phyloP scores from a whole-genome alignment of 2,113 vertebrate genomes.

The Aptenodytes forsteri region DNA sequence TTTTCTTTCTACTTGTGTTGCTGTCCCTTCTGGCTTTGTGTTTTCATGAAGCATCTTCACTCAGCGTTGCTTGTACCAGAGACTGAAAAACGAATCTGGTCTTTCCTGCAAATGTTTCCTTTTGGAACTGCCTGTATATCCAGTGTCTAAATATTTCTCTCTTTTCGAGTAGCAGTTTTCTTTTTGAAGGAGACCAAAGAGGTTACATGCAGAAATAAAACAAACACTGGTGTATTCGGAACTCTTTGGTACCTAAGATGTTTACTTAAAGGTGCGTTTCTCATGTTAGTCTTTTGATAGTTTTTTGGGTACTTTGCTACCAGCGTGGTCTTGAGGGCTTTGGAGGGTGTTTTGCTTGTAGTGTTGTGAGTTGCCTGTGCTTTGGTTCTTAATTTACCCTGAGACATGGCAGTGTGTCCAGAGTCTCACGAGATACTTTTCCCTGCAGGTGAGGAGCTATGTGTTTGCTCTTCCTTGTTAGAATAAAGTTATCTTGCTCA shows the following conservation, averaged over 20 bases:
- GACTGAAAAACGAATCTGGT: not conserved
- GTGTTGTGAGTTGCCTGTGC: not conserved
- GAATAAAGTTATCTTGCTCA: too few relatives aligned
- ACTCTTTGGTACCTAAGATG: not conserved
- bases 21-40: not conserved
- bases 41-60: not conserved
- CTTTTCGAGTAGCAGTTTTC: conserved; percentile 36
- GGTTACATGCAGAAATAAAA: conserved; percentile 51
- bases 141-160: conserved; percentile 65
- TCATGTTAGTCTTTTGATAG: not conserved
- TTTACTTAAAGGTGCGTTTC: not conserved
- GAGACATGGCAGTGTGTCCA: fast-evolving
- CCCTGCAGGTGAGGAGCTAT: not conserved
- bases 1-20: not conserved
- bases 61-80: not conserved
- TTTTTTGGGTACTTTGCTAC: not conserved
- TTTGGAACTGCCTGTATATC: conserved; percentile 50
- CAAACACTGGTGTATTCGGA: conserved; percentile 24
- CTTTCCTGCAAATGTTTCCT: conserved; percentile 48
- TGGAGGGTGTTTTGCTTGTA: not conserved
- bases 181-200: conserved; percentile 53
- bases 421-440: not conserved
- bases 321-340: not conserved
- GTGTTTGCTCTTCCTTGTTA: not conserved
- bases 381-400: not conserved